Base-by-base conservation (phyloP, 2,113 vertebrate genomes). In the Lagopus leucura region DNA sequence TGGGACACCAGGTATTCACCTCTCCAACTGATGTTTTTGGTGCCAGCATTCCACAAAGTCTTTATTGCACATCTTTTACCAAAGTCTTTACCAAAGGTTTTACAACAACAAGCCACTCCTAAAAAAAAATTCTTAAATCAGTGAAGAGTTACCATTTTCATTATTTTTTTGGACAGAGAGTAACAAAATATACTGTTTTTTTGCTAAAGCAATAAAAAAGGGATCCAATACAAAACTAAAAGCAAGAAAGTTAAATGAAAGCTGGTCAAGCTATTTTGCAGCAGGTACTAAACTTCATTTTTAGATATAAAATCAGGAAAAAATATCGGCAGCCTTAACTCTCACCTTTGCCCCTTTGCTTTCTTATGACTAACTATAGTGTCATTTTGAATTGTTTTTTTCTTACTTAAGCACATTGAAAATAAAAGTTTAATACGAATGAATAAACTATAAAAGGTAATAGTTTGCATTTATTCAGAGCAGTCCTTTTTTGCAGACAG, bases 391-490 rank as follows among this genome's bases (percentile, higher is more conserved):
- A 69, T 11, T 32, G 21, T 17, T 50, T 42, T 45, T 77, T 66
- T 81, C 65, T n/a, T 43, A 32, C 34, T 87, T 89, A 82, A 83
- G 54, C 48, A 67, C 24, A n/a, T 27, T 73, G 73, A 90, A 89
- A 89, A 76, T 30, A 18, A 77, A 77, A 32, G 34, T 55, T 87
- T 75, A 57, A 69, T 55, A 70, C 15, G 78, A 48, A 74, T 8
- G 5, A 87, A 57, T 83, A 83, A 74, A 30, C 67, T 82, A 12
- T 57, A 71, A 87, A 92, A 90, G 83, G 61, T 73, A 79, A 89
- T 55, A 38, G 11, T 82, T 78, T 90, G 47, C 65, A 30, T 77
- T 93, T 84, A 88, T 86, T 88, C 32, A 40, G 54, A 75, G 30
- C 45, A 75, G 45, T 50, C 32, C 48, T 87, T 78, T 76, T 85